Percentiles rank a stretch among this genome's conserved stretches.
Evolutionary conservation across 2,888 invertebrate species (phyloP).

Genomic region (Drosophila borealis): DNA sequence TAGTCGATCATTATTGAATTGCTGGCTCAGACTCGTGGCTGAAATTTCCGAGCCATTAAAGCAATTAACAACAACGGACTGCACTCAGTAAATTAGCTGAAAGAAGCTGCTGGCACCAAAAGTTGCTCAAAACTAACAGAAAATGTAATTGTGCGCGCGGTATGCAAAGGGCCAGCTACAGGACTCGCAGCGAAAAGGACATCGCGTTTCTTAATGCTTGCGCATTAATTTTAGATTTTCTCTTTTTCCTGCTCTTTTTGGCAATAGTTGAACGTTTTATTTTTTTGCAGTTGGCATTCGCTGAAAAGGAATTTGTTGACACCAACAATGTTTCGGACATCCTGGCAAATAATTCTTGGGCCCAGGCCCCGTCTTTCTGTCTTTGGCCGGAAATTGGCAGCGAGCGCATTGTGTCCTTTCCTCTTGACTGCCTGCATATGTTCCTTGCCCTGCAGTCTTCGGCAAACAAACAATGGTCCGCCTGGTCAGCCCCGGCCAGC

Average conservation of each 20-base stretch:
- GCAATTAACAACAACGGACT: conserved; percentile 79
- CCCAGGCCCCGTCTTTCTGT: not conserved
- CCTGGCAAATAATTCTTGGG: conserved; percentile 76
- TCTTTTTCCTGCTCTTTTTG: conserved; percentile 20
- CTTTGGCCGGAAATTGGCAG: conserved; percentile 76
- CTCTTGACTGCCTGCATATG: conserved; percentile 82
- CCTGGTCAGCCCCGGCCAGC: conserved; percentile 65
- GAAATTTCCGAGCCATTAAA: conserved; percentile 82
- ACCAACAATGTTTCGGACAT: conserved; percentile 83
- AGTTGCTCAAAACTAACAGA: conserved; percentile 62
- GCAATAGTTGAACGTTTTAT: conserved; percentile 53
- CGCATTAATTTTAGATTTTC: conserved; percentile 64
- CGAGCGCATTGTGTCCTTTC: conserved; percentile 77
- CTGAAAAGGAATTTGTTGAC: conserved; percentile 82
- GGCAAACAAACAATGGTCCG: conserved; percentile 55
- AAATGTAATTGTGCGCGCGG: conserved; percentile 70
- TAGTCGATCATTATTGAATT: not conserved
- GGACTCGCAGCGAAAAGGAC: conserved; percentile 10
- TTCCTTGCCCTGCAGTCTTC: conserved; percentile 33
- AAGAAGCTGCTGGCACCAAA: conserved; percentile 30
- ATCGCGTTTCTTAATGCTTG: conserved; percentile 51
- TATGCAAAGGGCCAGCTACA: conserved; percentile 49
- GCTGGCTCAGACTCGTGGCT: not conserved
- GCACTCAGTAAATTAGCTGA: conserved; percentile 75
- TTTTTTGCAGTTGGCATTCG: conserved; percentile 58